Base-by-base conservation (phyloP, 2,797 vertebrate species). In the Bryconaethiops microstoma region DNA sequence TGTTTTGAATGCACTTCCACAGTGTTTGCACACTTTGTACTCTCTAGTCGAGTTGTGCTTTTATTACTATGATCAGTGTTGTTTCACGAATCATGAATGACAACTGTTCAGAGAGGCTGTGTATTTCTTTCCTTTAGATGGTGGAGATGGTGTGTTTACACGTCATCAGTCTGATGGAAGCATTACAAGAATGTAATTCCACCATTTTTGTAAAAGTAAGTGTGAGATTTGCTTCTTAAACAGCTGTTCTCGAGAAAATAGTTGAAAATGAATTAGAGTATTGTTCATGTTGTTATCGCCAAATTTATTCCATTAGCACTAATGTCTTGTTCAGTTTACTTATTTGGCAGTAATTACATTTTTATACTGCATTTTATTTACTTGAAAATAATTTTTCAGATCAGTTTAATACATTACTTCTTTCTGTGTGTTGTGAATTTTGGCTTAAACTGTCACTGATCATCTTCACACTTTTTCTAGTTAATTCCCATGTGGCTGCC, bases 91-190 rank as follows among this genome's bases (percentile, higher is more conserved):
- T 62, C 10, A 64, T 23, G 10, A 50, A 48, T 65, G 39, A 63
- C 55, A 76, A 63, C 74, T 65, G 54, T 77, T 80, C 52, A 65
- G n/a, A 80, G 64, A 62, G 40, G 35, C 60, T 64, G 23, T 70
- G 12, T 7, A 39, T 77, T 54, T 75, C 40, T 50, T 73, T 17
- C 72, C 40, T 89, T 86, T 87, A 96, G 98, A 99, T 99, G 97
- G 97, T 99, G 16, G 98, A 99, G 90, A 99, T 99, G 98, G 98
- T 99, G 84, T 99, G 98, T 90, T 95, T 99, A 86, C 98, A 99
- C 88, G 97, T 99, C 88, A 99, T 99, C 88, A 99, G 97, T 87
- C 91, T 99, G 91, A 98, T 99, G 97, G 98, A 99, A 87, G 98
- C 98, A 62, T 93, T 99, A 82, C 98, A 99, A 90, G 97, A 99